Evolutionary conservation across 2,113 vertebrate species (phyloP).

Genomic region (Entomyzon cyanotis): DNA sequence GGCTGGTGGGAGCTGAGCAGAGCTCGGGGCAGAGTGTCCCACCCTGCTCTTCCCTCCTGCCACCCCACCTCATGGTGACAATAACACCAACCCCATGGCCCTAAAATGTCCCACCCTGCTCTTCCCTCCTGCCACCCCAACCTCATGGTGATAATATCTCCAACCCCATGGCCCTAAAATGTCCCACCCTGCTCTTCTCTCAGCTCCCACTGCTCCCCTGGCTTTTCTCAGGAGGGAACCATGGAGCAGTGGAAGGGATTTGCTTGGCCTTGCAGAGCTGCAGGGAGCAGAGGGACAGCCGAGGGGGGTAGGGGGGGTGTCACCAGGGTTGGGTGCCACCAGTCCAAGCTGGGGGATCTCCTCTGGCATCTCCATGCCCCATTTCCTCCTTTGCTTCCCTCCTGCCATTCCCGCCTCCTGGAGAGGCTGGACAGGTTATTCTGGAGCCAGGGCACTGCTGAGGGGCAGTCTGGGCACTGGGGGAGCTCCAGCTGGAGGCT

Average conservation of each 20-base stretch:
- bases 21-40: background rate
- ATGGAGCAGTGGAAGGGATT: fast-evolving
- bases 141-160: no score
- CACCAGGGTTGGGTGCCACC: background rate
- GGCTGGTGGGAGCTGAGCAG: background rate
- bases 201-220: background rate
- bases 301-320: no score
- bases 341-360: background rate
- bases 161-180: background rate
- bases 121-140: background rate
- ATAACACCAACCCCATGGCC: background rate
- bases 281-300: background rate
- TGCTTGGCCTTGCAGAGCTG: background rate
- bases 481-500: background rate
- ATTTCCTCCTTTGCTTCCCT: background rate
- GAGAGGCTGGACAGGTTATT: background rate
- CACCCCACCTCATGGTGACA: background rate
- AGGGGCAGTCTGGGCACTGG: background rate
- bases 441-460: background rate
- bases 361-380: background rate
- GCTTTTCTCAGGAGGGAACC: background rate
- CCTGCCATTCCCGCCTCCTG: background rate
- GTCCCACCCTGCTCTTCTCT: background rate
- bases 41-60: background rate
- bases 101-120: background rate